A percentile compares a stretch with the other conserved stretches of the same genome.
These are phyloP conservation scores for Lagopus leucura DNA, from an alignment of 2,113 vertebrate genomes.

Conservation along the genomic window DNA sequence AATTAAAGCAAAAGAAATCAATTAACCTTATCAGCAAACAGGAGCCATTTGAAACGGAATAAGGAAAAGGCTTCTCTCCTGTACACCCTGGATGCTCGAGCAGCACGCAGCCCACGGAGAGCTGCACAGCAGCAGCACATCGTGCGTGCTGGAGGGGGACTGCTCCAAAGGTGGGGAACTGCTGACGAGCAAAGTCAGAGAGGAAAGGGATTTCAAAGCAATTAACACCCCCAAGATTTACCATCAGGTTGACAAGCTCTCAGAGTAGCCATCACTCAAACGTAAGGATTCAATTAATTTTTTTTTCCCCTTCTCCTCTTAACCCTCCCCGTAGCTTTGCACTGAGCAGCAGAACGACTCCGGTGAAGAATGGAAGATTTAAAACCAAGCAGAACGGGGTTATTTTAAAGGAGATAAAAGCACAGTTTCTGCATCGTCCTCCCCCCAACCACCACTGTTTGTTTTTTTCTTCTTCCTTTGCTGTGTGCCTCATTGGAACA, in stretches of 20 bases:
- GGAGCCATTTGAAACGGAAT: conserved; percentile 69
- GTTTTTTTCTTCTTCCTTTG: background rate
- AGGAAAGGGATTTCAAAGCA: conserved; percentile 32
- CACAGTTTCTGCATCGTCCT: background rate
- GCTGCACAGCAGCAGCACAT: background rate
- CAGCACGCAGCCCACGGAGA: background rate
- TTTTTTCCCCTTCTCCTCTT: background rate
- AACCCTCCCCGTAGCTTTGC: conserved; percentile 12
- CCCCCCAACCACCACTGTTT: background rate
- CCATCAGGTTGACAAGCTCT: conserved; percentile 49
- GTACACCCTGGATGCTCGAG: background rate
- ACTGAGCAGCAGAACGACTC: background rate
- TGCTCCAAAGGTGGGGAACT: background rate
- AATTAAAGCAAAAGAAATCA: conserved; percentile 85
- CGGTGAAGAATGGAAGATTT: conserved; percentile 32
- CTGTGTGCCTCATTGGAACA: background rate
- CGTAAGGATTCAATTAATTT: conserved; percentile 63
- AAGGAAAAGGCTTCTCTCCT: conserved; percentile 33
- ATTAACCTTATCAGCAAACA: conserved; percentile 78
- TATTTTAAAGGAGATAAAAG: conserved; percentile 52
- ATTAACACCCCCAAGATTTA: conserved; percentile 54
- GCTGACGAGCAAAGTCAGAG: background rate
- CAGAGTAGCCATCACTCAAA: conserved; percentile 64
- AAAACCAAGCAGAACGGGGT: conserved; percentile 51
- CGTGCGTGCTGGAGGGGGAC: background rate